These are phyloP conservation scores for Tinamus major DNA, from an alignment of 2,797 vertebrate genomes.

Conservation along the genomic window DNA sequence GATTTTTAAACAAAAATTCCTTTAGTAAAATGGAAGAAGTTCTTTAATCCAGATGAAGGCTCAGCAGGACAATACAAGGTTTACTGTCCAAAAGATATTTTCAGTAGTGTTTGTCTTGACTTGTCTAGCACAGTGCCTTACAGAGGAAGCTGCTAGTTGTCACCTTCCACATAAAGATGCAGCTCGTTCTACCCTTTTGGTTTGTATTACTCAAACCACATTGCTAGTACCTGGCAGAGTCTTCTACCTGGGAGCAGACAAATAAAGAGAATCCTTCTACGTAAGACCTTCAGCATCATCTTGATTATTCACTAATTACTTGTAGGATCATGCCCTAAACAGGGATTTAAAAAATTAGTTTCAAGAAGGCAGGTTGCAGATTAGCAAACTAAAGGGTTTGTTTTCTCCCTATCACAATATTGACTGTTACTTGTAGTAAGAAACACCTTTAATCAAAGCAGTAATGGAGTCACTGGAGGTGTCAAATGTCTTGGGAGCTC, in stretches of 20 bases:
- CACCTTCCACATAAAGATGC: fast-evolving
- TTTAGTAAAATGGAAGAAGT: not conserved
- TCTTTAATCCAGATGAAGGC: not conserved
- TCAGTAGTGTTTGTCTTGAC: not conserved
- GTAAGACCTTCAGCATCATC: not conserved
- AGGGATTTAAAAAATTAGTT: not conserved
- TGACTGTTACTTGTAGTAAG: not conserved
- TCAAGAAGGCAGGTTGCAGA: no score
- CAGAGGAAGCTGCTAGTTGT: not conserved
- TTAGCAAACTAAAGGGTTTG: not conserved
- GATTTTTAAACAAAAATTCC: not conserved
- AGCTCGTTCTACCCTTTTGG: not conserved
- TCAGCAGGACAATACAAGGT: not conserved
- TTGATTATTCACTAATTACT: not conserved
- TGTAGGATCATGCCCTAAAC: not conserved
- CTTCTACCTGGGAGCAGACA: not conserved
- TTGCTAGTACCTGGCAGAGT: no score
- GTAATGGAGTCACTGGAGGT: not conserved
- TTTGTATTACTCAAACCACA: not conserved
- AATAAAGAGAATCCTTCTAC: not conserved
- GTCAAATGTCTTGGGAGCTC: not conserved
- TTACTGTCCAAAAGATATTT: not conserved
- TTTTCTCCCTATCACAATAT: not conserved
- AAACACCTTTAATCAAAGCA: not conserved
- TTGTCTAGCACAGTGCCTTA: not conserved